phyloP scores from a whole-genome alignment of 1,140 invertebrate species.

The Drosophila aff. region DNA sequence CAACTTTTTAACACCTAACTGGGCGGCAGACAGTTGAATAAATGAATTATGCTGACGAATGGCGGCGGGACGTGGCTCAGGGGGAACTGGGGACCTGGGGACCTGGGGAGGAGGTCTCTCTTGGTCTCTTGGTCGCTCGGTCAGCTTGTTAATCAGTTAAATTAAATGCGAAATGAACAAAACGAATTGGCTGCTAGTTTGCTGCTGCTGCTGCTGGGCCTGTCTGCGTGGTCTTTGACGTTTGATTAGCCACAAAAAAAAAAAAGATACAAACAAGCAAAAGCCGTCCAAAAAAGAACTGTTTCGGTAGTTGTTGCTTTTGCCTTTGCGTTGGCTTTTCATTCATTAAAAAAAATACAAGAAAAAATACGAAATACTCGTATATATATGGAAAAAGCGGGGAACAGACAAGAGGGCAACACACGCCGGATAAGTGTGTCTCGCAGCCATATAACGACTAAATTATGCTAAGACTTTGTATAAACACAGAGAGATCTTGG shows the following conservation, averaged over 20 bases:
- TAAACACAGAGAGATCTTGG: conserved; percentile 42
- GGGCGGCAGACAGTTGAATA: conserved; percentile 83
- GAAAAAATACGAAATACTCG: not conserved
- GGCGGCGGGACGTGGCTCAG: conserved; percentile 31
- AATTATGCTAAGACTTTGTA: conserved; percentile 72
- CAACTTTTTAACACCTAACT: conserved; percentile 85
- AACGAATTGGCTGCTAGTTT: conserved; percentile 73
- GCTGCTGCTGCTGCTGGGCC: conserved; percentile 5
- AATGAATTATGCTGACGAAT: conserved; percentile 83
- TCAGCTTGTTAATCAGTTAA: conserved; percentile 80
- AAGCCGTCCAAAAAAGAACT: conserved; percentile 38
- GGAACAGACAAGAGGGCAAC: not conserved
- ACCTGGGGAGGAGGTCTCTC: not conserved
- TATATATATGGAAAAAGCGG: conserved; percentile 9
- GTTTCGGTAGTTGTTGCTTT: conserved; percentile 31
- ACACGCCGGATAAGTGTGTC: conserved; percentile 31
- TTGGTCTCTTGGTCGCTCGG: conserved; percentile 4
- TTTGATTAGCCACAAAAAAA: conserved; percentile 63
- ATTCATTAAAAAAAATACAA: conserved; percentile 68
- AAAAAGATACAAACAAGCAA: conserved; percentile 9
- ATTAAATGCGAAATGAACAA: conserved; percentile 83
- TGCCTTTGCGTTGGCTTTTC: conserved; percentile 54
- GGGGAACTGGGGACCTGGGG: not conserved
- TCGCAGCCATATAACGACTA: conserved; percentile 50
- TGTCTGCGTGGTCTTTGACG: conserved; percentile 64